Base-by-base conservation (phyloP, 2,113 vertebrate species). In the Heterotilapia buettikoferi region DNA sequence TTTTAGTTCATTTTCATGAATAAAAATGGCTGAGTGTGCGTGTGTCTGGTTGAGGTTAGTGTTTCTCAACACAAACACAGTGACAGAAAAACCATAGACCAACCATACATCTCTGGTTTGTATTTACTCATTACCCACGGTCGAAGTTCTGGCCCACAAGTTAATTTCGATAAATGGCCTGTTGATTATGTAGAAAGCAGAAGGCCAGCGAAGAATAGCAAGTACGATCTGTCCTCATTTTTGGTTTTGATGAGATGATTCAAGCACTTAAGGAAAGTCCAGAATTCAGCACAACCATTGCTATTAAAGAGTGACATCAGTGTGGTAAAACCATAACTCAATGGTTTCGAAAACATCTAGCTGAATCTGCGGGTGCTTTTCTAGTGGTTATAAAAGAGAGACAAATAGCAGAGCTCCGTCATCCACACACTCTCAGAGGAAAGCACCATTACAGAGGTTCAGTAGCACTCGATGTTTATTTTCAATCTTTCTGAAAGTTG, bases 281-380 rank as follows among this genome's bases (percentile, higher is more conserved):
- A 81, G 80, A 89, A 90, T 91, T 94, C 90, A 93, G 92, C 90
- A 83, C 89, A 93, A 92, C 52, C 29, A 18, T 16, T 61, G 91
- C 68, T 89, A 92, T 96, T 95, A 95, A 93, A 92, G 47, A 3
- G 86, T 95, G 95, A 95, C 94, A 96, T 95, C 93, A 95, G 92
- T 92, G 90, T 85, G 92, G 94, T 94, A 86, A 94, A 94, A 82
- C 84, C 88, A 94, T 92, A 95, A 94, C 89, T 90, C 61, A 73
- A 86, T 93, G 93, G 89, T 91, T 91, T 90, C 87, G 47, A 93
- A 94, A 93, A 89, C 86, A 87, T 92, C 88, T 87, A 3, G 59
- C 89, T 90, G 80, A 85, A 89, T 85, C 85, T 88, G 82, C 29
- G 90, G 73, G 26, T 84, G 78, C 89, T 91, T 91, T 89, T 91